Percentiles rank a stretch among this genome's conserved stretches.
phyloP scores from a whole-genome alignment of 2,888 invertebrate genomes.

The Gymnoscelis rufifasciata region DNA sequence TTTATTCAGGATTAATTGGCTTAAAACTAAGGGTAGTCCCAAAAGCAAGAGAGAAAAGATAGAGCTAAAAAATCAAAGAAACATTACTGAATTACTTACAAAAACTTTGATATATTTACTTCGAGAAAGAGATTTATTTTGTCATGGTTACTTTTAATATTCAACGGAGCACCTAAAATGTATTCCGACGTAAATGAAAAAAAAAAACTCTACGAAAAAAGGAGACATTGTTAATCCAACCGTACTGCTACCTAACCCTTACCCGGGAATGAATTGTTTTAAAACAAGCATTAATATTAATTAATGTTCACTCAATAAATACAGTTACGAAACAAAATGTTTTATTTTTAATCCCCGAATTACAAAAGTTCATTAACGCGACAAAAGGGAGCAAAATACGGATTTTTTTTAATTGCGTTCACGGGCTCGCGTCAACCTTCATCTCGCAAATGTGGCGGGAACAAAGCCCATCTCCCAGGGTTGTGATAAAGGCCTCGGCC shows the following conservation, averaged over 20 bases:
- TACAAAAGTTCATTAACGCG: conserved; percentile 37
- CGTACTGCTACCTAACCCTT: too few species aligned
- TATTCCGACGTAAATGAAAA: too few species aligned
- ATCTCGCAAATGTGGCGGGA: conserved; percentile 46
- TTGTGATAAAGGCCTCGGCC: conserved; percentile 43
- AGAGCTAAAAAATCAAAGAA: conserved; percentile 82
- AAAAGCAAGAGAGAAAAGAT: conserved; percentile 85
- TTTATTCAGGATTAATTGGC: not conserved
- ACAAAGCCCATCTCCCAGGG: conserved; percentile 53
- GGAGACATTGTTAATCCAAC: too few species aligned
- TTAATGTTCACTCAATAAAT: conserved; percentile 8
- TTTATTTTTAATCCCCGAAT: conserved; percentile 31
- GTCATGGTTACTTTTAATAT: too few species aligned
- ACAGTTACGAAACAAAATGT: conserved; percentile 11
- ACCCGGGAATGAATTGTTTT: not conserved
- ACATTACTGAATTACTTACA: conserved; percentile 72
- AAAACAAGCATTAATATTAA: not conserved
- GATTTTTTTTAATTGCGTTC: conserved; percentile 51
- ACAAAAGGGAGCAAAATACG: conserved; percentile 34
- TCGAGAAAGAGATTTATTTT: conserved; percentile 37
- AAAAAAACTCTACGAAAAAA: too few species aligned
- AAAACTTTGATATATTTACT: conserved; percentile 73
- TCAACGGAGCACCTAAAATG: too few species aligned
- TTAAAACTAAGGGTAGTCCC: conserved; percentile 80
- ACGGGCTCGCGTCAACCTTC: conserved; percentile 41